A percentile compares a stretch with the other conserved stretches of the same genome.
Evolutionary conservation across 2,888 invertebrate species (phyloP).

Genomic region (Orgyia antiqua): DNA sequence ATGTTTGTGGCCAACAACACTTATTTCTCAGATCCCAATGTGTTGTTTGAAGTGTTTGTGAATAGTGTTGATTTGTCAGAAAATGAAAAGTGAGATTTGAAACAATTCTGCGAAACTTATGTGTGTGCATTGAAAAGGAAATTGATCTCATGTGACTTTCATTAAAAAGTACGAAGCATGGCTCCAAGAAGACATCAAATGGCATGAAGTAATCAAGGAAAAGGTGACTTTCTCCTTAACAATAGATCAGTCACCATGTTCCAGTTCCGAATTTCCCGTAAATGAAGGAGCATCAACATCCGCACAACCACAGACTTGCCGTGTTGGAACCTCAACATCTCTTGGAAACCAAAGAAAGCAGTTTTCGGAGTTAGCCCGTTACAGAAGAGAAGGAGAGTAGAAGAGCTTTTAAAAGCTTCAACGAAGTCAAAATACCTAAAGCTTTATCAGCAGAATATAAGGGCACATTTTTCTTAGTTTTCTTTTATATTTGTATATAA

Average conservation of each 20-base stretch:
- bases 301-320: constrained; percentile 1
- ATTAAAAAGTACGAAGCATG: constrained; percentile 8
- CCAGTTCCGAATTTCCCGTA: constrained; percentile 3
- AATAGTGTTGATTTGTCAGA: too few species aligned
- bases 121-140: too few species aligned
- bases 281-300: constrained; percentile 6
- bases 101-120: too few species aligned
- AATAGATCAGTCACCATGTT: constrained; percentile 6
- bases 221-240: constrained; percentile 3
- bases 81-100: too few species aligned
- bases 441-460: constrained; percentile 8
- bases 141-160: too few species aligned
- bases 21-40: too few species aligned
- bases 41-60: too few species aligned
- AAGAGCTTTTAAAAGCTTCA: constrained; percentile 7
- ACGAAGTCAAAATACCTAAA: constrained; percentile 8
- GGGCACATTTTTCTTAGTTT: neutral
- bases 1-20: too few species aligned
- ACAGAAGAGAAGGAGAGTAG: constrained; percentile 6
- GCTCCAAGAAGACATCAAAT: constrained; percentile 8
- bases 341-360: too few species aligned
- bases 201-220: neutral
- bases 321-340: too few species aligned
- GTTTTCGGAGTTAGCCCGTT: constrained; percentile 6
- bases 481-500: constrained; percentile 4